Evolutionary conservation across 2,888 invertebrate species (phyloP), one percentile per base, ranked within the genome.

Genomic region (Athetis lepigone): DNA sequence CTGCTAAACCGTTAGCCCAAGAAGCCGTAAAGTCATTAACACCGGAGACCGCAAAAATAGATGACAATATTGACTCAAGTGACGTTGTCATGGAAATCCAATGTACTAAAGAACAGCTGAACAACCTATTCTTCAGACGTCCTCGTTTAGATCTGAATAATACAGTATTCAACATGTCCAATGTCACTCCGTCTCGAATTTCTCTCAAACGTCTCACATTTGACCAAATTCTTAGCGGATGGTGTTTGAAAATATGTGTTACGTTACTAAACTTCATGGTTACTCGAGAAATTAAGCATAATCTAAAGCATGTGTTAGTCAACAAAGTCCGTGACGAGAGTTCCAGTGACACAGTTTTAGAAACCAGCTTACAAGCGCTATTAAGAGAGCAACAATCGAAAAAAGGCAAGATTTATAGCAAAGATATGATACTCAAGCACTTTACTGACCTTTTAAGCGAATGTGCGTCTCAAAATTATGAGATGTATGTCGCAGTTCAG

Each of bases 81-180:
- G 80, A 85, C 9, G 81, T 90, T 0, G 70, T 86, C 0, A 77
- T 92, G 75, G 88, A 91, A 61, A 69, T 91, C 0, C 70, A 79
- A 0, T 87, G 89, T 4, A 80, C 87, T 0, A 82, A 89, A 36
- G 55, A 70, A 0, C 89, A 92, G 55, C 65, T 92, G 0, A 87
- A 88, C 23, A 70, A 82, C 11, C 54, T 91, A 2, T 71, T 92
- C 19, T 85, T 78, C 47, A 76, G 84, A n/a, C 61, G 76, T 27
- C 91, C 91, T 0, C 77, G 81, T 4, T 61, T 79, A 0, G 61
- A 71, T 8, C 51, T 60, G 0, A 83, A 84, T 8, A 82, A 84
- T 9, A 72, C 85, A 0, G 84, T 93, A 1, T 89, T 92, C 29
- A 90, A 92, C n/a, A 58, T 80, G 11, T 9, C 66, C 0, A 70